Evolutionary conservation across 2,888 invertebrate species (phyloP).

Genomic region (Doris montereyensis): DNA sequence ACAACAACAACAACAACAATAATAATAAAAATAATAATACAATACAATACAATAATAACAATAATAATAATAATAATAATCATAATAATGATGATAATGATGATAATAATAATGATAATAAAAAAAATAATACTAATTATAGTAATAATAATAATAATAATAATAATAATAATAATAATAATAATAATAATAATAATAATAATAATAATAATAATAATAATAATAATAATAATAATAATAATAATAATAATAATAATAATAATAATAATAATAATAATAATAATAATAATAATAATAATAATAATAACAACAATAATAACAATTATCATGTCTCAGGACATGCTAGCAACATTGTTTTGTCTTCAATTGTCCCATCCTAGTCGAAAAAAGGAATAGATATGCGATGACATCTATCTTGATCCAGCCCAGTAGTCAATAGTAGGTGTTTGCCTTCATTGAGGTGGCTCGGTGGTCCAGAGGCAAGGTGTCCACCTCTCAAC

Average conservation of each 20-base stretch:
- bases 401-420: no score
- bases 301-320: neutral
- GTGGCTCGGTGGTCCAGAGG: no score
- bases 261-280: neutral
- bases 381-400: no score
- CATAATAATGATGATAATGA: constrained; percentile 78
- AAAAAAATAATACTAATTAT: neutral
- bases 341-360: no score
- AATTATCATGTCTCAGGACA: neutral
- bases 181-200: neutral
- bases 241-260: neutral
- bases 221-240: neutral
- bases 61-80: neutral
- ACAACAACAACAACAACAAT: neutral
- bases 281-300: neutral
- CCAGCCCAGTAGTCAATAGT: no score
- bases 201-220: neutral
- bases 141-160: neutral
- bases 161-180: neutral
- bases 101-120: constrained; percentile 53
- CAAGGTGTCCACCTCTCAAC: no score
- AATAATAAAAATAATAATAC: neutral
- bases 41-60: neutral
- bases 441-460: no score
- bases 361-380: no score